A percentile compares a stretch with the other conserved stretches of the same genome.
Evolutionary conservation across 2,797 vertebrate genomes (phyloP).

Genomic region (Pempheris klunzingeri): DNA sequence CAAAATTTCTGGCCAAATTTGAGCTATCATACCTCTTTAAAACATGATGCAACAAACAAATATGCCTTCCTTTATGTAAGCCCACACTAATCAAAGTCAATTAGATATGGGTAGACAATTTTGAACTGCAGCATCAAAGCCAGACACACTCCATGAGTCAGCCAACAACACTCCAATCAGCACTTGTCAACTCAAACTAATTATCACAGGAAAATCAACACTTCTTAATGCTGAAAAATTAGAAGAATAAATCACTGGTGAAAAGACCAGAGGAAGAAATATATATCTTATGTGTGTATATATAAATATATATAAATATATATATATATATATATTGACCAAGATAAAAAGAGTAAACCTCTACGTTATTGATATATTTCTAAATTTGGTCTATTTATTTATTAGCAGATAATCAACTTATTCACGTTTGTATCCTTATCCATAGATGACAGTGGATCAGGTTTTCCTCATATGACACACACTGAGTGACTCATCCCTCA

Average conservation of each 20-base stretch:
- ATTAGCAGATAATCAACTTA: background rate
- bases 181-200: slow-evolving; percentile 15
- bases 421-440: background rate
- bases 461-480: slow-evolving; percentile 57
- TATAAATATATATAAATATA: too few relatives aligned
- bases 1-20: too few relatives aligned
- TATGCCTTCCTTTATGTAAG: background rate
- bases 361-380: background rate
- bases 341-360: background rate
- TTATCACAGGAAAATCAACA: slow-evolving; percentile 5
- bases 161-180: background rate
- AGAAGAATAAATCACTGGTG: too few relatives aligned
- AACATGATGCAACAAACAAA: background rate
- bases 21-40: too few relatives aligned
- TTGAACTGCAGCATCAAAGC: background rate
- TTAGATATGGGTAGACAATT: background rate
- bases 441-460: slow-evolving; percentile 42
- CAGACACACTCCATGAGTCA: background rate
- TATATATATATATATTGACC: background rate
- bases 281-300: too few relatives aligned
- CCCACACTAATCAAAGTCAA: slow-evolving; percentile 14
- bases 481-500: slow-evolving; percentile 47
- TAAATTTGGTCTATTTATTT: background rate
- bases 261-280: too few relatives aligned
- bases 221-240: background rate